phyloP scores from a whole-genome alignment of 2,113 vertebrate species.

The Heliornis fulica region DNA sequence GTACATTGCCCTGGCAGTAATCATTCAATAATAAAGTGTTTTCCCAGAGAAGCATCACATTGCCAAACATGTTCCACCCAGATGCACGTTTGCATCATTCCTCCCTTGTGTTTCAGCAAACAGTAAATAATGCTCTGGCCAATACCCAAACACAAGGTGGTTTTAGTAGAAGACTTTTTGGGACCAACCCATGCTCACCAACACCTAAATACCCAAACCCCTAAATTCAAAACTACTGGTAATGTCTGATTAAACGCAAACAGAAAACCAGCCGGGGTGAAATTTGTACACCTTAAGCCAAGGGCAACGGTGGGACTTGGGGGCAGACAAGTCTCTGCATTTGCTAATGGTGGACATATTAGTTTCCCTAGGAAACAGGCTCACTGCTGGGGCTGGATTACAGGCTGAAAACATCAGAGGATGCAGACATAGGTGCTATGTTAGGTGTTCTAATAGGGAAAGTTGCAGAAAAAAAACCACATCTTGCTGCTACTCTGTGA shows the following conservation, averaged over 20 bases:
- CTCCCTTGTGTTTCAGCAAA: not conserved
- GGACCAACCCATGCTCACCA: not conserved
- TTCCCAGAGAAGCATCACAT: not conserved
- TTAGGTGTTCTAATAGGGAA: not conserved
- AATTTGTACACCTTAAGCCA: not conserved
- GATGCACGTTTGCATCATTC: not conserved
- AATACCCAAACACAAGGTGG: not conserved
- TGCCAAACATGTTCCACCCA: slow-evolving; percentile 1
- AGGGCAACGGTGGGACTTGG: not conserved
- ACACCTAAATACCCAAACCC: not conserved
- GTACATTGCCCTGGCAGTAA: not conserved
- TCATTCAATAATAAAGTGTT: not conserved
- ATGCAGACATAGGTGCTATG: not conserved
- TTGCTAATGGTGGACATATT: not conserved
- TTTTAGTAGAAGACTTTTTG: not conserved
- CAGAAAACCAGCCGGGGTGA: not conserved
- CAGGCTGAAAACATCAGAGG: not conserved
- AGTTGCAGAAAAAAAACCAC: not conserved
- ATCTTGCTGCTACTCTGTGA: not conserved
- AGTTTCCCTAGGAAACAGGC: not conserved
- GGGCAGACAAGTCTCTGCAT: not conserved
- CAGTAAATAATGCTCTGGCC: not conserved
- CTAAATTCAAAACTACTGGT: not conserved
- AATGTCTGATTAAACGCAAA: not conserved
- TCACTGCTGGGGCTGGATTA: not conserved